Evolutionary conservation across 2,888 invertebrate genomes (phyloP).

Genomic region (Ophion ventricosus): DNA sequence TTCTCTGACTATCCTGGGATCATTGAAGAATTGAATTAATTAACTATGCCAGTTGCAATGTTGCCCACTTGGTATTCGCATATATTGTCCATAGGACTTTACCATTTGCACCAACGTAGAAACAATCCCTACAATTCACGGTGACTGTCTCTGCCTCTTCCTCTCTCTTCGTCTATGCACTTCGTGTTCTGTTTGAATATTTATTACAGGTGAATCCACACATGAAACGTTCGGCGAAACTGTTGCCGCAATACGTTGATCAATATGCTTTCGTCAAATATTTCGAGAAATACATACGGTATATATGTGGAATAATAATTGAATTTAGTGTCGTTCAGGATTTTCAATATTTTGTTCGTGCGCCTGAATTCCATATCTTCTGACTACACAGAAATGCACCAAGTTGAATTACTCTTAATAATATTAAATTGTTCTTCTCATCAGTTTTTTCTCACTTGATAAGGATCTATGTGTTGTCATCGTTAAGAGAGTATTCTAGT

Average conservation of each 20-base stretch:
- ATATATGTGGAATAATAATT: constrained; percentile 37
- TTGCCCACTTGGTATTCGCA: constrained; percentile 10
- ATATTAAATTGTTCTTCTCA: not conserved
- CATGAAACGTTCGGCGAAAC: constrained; percentile 40
- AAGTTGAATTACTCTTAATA: not conserved
- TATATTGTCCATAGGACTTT: constrained; percentile 23
- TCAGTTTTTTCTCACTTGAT: not conserved
- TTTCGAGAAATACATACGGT: constrained; percentile 3
- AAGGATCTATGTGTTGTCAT: not conserved
- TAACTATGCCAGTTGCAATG: constrained; percentile 40
- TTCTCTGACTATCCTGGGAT: not conserved
- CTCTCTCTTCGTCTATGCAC: not conserved
- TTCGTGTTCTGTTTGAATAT: constrained; percentile 53
- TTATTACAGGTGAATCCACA: constrained; percentile 50
- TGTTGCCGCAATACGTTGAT: constrained; percentile 40
- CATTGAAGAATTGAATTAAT: constrained; percentile 61
- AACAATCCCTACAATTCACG: not conserved
- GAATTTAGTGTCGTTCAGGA: not conserved
- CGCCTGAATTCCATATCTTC: not conserved
- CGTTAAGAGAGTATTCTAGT: too few relatives aligned
- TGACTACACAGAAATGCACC: not conserved
- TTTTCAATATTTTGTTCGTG: not conserved
- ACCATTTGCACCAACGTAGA: constrained; percentile 25
- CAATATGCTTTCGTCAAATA: constrained; percentile 11
- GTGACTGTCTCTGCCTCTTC: not conserved